Evolutionary conservation across 2,888 invertebrate species (phyloP).

Genomic region (Nymphalis c-album): DNA sequence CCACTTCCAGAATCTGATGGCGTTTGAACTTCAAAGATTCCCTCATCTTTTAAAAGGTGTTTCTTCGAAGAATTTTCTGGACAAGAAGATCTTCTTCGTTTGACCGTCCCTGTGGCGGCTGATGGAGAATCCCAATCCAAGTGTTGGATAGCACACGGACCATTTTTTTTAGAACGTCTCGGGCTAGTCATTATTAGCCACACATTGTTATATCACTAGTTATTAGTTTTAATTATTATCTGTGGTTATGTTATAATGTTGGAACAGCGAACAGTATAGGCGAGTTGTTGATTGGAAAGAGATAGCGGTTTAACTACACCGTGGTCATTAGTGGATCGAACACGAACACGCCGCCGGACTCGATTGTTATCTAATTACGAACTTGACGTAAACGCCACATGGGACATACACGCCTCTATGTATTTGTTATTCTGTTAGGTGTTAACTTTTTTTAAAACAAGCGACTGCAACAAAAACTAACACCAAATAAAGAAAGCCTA

Average conservation of each 20-base stretch:
- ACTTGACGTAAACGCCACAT: constrained; percentile 65
- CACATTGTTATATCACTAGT: constrained; percentile 57
- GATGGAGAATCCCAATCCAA: constrained; percentile 89
- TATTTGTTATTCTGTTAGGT: constrained; percentile 60
- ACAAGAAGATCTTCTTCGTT: constrained; percentile 81
- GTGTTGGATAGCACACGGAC: constrained; percentile 64
- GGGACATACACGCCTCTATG: constrained; percentile 53
- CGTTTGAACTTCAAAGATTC: constrained; percentile 67
- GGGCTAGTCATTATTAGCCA: constrained; percentile 76
- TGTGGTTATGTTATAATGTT: constrained; percentile 36
- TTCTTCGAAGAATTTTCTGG: constrained; percentile 64
- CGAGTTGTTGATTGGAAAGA: constrained; percentile 45
- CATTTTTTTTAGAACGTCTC: constrained; percentile 73
- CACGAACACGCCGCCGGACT: constrained; percentile 59
- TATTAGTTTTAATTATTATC: constrained; percentile 33
- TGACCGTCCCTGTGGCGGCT: constrained; percentile 86
- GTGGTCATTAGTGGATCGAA: constrained; percentile 64
- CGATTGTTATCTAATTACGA: constrained; percentile 78
- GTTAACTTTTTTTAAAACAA: constrained; percentile 42
- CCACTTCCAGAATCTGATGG: constrained; percentile 74
- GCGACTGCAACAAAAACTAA: no score
- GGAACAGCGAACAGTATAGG: constrained; percentile 53
- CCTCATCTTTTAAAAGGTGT: constrained; percentile 51
- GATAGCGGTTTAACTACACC: constrained; percentile 46
- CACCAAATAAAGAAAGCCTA: no score